A percentile compares a stretch with the other conserved stretches of the same genome.
Evolutionary conservation across 2,113 vertebrate species (phyloP).

Genomic region (Galbula dea): DNA sequence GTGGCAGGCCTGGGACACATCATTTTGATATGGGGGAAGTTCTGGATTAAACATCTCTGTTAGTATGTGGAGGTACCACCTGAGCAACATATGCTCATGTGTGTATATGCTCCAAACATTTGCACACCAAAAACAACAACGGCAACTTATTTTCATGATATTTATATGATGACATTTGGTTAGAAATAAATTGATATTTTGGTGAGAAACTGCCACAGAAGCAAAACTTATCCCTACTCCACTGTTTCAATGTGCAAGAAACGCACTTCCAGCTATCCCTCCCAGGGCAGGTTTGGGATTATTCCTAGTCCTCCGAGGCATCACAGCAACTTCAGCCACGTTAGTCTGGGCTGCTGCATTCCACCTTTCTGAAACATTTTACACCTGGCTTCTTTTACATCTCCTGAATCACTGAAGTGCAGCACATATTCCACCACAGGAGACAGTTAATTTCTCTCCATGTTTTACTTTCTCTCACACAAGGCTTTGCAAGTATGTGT

Average conservation of each 20-base stretch:
- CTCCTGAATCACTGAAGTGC: background rate
- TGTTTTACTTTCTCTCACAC: background rate
- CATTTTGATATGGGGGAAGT: background rate
- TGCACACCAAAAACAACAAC: background rate
- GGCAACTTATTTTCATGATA: background rate
- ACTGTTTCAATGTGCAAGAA: background rate
- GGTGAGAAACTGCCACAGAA: background rate
- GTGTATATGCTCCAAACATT: background rate
- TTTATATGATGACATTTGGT: background rate
- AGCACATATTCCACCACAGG: background rate
- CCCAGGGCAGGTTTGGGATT: background rate
- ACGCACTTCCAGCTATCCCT: background rate
- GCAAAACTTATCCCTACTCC: background rate
- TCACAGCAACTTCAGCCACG: background rate
- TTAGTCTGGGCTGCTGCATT: background rate
- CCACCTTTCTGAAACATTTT: background rate
- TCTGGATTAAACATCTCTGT: background rate
- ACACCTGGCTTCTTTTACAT: background rate
- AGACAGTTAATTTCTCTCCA: rapidly evolving
- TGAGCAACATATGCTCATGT: background rate
- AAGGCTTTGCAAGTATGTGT: background rate
- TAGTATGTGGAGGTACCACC: background rate
- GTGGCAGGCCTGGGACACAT: background rate
- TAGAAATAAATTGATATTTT: background rate
- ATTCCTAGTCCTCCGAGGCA: background rate